Evolutionary conservation across 92 coral and sea anemone species (phyloP), one percentile per base, ranked within the genome.

Genomic region (Bergia sp.): DNA sequence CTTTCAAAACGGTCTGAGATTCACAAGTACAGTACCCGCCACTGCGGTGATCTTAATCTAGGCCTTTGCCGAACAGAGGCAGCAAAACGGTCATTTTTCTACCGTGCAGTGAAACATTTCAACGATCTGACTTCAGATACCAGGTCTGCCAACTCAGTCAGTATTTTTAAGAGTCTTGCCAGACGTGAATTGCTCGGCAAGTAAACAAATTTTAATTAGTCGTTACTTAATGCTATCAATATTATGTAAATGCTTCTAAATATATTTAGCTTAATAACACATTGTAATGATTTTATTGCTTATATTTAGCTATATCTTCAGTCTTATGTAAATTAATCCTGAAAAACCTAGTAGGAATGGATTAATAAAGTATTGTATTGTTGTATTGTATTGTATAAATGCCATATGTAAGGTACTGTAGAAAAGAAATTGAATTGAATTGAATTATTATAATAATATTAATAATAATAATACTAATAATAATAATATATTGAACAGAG

Each of bases 1-100:
- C 40, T 72, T 21, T n/a, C 76, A 72, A 72, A 72, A 72, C 76
- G 76, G 38, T 72, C 76, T 72, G 37, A n/a, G 37, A 21, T n/a
- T 36, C 76, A 72, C 40, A 72, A 72, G 40, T 72, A 72, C 40
- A 72, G 40, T 36, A 72, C 76, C 37, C 76, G 76, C 40, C 76
- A 36, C 76, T n/a, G 38, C 40, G 40, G 76, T 72, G 76, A 21
- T 36, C 37, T 67, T 67, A 13, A 67, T 67, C 74, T 67, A n/a
- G n/a, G n/a, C n/a, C 74, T 67, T 13, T 67, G 36, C 74, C 21
- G 36, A n/a, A n/a, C n/a, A n/a, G n/a, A n/a, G n/a, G n/a, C n/a
- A n/a, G n/a, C n/a, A n/a, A n/a, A n/a, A n/a, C n/a, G n/a, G 38
- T 72, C 76, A 36, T 72, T 72, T 72, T 72, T 72, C 40, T 72